phyloP scores from a whole-genome alignment of 2,797 vertebrate genomes.

The Ctenosaura bakeri region DNA sequence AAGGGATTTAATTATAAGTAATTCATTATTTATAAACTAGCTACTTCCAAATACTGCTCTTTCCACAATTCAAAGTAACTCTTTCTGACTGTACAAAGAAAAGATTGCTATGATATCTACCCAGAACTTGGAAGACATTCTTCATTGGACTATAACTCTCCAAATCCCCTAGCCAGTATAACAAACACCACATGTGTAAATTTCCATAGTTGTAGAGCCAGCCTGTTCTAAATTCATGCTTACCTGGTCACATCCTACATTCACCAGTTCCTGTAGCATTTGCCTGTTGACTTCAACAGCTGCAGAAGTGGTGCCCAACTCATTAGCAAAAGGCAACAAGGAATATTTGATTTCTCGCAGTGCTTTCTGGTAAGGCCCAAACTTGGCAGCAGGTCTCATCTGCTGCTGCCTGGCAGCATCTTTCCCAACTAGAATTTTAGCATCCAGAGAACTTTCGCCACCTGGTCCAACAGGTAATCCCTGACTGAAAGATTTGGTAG shows the following conservation, averaged over 20 bases:
- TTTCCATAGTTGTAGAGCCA: neutral
- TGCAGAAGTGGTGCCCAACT: slow-evolving; percentile 84
- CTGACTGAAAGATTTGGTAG: slow-evolving; percentile 91
- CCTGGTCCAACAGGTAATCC: slow-evolving; percentile 85
- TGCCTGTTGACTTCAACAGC: slow-evolving; percentile 93
- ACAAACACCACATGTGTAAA: neutral
- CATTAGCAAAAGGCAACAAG: slow-evolving; percentile 96
- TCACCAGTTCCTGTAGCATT: slow-evolving; percentile 98
- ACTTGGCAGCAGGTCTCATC: slow-evolving; percentile 91
- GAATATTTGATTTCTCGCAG: slow-evolving; percentile 96
- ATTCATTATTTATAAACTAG: too few species aligned
- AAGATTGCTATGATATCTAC: too few species aligned
- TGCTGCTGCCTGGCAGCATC: slow-evolving; percentile 86
- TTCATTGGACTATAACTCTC: too few species aligned
- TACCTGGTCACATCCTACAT: slow-evolving; percentile 97
- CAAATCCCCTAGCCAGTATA: neutral
- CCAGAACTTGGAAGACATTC: too few species aligned
- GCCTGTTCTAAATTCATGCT: slow-evolving; percentile 33
- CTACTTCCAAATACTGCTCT: too few species aligned
- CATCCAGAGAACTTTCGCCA: slow-evolving; percentile 81
- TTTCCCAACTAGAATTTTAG: slow-evolving; percentile 80
- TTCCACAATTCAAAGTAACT: too few species aligned
- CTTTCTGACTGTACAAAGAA: too few species aligned
- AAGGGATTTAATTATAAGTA: too few species aligned
- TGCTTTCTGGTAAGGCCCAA: slow-evolving; percentile 97